These are phyloP conservation scores for Aphodius granarius DNA, from an alignment of 2,888 invertebrate genomes.

Conservation along the genomic window DNA sequence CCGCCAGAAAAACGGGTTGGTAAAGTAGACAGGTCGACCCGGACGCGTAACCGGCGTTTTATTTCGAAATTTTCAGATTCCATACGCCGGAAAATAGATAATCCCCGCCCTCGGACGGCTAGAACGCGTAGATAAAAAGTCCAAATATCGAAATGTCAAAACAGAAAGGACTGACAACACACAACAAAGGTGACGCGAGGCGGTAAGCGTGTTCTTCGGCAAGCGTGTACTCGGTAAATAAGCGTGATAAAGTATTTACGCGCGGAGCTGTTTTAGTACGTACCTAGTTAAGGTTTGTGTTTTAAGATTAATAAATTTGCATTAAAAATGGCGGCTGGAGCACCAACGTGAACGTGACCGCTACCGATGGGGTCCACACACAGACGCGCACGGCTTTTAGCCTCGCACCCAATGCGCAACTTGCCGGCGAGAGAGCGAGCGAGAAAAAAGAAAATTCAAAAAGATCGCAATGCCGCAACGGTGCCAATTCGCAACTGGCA, in stretches of 20 bases:
- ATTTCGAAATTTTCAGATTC: not conserved
- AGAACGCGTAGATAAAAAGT: not conserved
- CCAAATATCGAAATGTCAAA: not conserved
- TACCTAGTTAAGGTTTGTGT: conserved; percentile 25
- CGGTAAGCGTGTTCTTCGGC: not conserved
- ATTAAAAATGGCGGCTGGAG: conserved; percentile 38
- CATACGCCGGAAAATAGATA: not conserved
- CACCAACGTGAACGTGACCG: conserved; percentile 60
- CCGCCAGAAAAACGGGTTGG: not conserved
- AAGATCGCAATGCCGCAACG: conserved; percentile 23
- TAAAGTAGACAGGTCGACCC: not conserved
- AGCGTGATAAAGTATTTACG: not conserved
- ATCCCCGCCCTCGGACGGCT: not conserved
- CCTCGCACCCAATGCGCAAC: conserved; percentile 44
- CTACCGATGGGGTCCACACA: conserved; percentile 74
- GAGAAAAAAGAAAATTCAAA: conserved; percentile 31
- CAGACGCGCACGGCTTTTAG: conserved; percentile 71
- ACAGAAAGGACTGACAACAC: not conserved
- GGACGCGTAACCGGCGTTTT: not conserved
- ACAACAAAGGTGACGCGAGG: not conserved
- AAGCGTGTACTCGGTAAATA: conserved; percentile 6
- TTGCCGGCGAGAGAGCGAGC: conserved; percentile 28
- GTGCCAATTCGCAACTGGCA: conserved; percentile 25
- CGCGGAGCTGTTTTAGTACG: conserved; percentile 18
- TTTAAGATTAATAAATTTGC: conserved; percentile 33